phyloP scores from a whole-genome alignment of 2,113 vertebrate genomes.

The Poeciliopsis occidentalis region DNA sequence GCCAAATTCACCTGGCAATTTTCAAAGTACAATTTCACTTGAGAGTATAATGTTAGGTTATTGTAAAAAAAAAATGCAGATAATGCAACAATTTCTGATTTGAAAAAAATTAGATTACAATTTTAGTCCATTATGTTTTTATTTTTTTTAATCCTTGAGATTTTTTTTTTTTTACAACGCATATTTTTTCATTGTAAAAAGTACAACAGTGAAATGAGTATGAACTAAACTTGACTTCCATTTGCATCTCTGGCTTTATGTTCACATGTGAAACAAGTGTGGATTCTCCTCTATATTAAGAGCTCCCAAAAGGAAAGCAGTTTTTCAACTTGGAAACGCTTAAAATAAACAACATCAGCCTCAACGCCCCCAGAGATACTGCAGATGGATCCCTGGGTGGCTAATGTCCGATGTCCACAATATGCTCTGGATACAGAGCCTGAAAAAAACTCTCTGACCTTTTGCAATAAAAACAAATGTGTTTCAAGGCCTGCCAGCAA shows the following conservation, averaged over 20 bases:
- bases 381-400: conserved; percentile 42
- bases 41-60: background rate
- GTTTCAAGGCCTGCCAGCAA: conserved; percentile 14
- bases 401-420: conserved; percentile 21
- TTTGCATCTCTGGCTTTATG: background rate
- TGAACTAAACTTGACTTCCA: conserved; percentile 1
- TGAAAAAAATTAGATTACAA: background rate
- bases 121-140: no score
- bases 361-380: background rate
- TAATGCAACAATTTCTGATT: background rate
- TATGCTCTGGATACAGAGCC: conserved; percentile 20
- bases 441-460: conserved; percentile 29
- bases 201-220: background rate
- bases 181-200: background rate
- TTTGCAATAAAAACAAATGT: conserved; percentile 47
- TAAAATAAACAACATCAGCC: conserved; percentile 45
- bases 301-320: conserved; percentile 25
- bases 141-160: background rate
- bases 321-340: conserved; percentile 29
- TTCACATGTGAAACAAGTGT: conserved; percentile 5
- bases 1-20: background rate
- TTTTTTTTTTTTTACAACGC: background rate
- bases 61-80: background rate
- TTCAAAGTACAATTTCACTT: background rate
- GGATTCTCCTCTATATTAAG: background rate